A percentile compares a stretch with the other conserved stretches of the same genome.
Evolutionary conservation across 2,113 vertebrate genomes (phyloP).

Genomic region (Oryzias curvinotus): DNA sequence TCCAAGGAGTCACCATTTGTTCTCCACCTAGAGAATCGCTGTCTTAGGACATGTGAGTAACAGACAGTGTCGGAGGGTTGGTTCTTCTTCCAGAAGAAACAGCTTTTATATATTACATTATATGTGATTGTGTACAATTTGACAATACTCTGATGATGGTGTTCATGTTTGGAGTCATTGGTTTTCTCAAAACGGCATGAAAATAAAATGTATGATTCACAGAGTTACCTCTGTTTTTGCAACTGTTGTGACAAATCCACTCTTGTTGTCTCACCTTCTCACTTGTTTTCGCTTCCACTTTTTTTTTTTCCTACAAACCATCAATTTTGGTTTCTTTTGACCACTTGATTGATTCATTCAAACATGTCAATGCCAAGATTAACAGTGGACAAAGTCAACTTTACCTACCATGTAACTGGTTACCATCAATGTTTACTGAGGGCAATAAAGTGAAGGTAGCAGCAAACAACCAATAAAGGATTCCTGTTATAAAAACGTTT

Average conservation of each 20-base stretch:
- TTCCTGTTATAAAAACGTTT: slow-evolving; percentile 49
- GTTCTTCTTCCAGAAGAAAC: slow-evolving; percentile 56
- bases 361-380: slow-evolving; percentile 60
- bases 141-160: slow-evolving; percentile 75
- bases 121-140: slow-evolving; percentile 79
- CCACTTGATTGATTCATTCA: slow-evolving; percentile 37
- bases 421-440: slow-evolving; percentile 52
- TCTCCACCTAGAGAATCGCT: slow-evolving; percentile 56
- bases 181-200: slow-evolving; percentile 76
- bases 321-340: slow-evolving; percentile 34
- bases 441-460: slow-evolving; percentile 67
- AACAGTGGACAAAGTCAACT: slow-evolving; percentile 48
- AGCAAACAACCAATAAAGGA: slow-evolving; percentile 45
- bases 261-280: slow-evolving; percentile 48
- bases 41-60: slow-evolving; percentile 50
- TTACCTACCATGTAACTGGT: slow-evolving; percentile 41
- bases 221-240: slow-evolving; percentile 76
- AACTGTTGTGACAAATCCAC: slow-evolving; percentile 62
- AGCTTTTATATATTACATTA: slow-evolving; percentile 78
- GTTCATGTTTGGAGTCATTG: slow-evolving; percentile 77
- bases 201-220: slow-evolving; percentile 77
- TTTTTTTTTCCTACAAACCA: slow-evolving; percentile 14
- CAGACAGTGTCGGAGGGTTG: slow-evolving; percentile 53
- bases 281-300: slow-evolving; percentile 31
- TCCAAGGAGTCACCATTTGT: slow-evolving; percentile 56